phyloP scores from a whole-genome alignment of 2,888 invertebrate species.

The Cyclophora punctaria region DNA sequence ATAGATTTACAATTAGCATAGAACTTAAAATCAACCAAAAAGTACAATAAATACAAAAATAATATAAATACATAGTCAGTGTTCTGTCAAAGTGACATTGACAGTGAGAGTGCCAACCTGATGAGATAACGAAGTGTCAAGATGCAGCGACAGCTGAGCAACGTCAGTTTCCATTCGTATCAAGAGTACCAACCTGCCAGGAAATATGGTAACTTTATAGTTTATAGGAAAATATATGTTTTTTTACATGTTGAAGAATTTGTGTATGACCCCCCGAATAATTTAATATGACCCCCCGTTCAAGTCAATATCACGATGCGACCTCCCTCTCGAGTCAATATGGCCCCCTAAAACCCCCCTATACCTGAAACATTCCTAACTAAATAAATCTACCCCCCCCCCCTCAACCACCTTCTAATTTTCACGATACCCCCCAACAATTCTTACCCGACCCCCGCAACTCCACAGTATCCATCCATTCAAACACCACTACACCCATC shows the following conservation, averaged over 20 bases:
- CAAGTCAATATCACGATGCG: not conserved
- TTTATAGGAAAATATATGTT: no score
- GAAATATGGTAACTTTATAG: conserved; percentile 50
- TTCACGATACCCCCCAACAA: no score
- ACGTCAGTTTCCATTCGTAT: conserved; percentile 63
- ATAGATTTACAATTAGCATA: not conserved
- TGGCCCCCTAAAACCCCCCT: no score
- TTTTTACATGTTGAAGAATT: not conserved
- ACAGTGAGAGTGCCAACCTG: conserved; percentile 22
- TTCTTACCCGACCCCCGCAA: no score
- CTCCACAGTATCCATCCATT: no score
- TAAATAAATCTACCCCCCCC: not conserved
- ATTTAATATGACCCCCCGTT: not conserved
- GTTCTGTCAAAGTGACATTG: not conserved
- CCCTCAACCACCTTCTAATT: no score
- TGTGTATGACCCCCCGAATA: not conserved
- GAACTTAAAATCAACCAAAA: not conserved
- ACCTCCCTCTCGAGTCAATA: no score
- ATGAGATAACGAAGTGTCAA: conserved; percentile 26
- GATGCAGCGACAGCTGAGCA: conserved; percentile 67
- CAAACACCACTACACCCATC: no score
- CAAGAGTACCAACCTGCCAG: conserved; percentile 66
- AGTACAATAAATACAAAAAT: no score
- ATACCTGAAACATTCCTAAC: not conserved
- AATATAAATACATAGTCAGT: not conserved